Conservation (phyloP, 2,797 vertebrate genomes). For the Thalassophryne amazonica region DNA sequence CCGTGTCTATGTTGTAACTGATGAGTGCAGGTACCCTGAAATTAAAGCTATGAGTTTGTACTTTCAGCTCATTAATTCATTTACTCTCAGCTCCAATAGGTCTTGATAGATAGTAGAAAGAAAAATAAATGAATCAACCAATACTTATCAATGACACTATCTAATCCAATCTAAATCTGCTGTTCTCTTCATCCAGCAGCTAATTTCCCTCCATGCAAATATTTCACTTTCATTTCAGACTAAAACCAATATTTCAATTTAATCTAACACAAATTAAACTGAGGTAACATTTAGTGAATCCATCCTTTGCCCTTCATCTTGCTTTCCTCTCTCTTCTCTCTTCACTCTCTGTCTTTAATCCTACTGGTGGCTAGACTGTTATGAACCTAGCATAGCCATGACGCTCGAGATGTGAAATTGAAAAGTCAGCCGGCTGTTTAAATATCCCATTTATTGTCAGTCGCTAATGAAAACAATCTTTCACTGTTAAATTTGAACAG, state of each 20-base stretch:
- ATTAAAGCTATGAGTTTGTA: no score
- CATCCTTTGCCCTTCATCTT: not conserved
- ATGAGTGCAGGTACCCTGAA: no score
- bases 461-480: constrained; percentile 77
- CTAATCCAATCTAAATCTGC: no score
- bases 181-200: no score
- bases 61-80: no score
- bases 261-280: constrained; percentile 30
- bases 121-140: no score
- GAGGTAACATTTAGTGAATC: constrained; percentile 12
- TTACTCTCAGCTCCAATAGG: no score
- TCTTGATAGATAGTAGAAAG: no score
- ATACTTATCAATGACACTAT: no score
- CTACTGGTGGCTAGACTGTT: constrained; percentile 8
- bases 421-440: constrained; percentile 77
- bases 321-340: not conserved
- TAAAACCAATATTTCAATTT: constrained; percentile 40
- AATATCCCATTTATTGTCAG: constrained; percentile 76
- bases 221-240: constrained; percentile 29
- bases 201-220: constrained; percentile 28
- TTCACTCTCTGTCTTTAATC: not conserved
- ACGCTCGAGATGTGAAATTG: constrained; percentile 69
- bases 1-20: no score
- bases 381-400: constrained; percentile 32
- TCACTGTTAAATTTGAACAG: constrained; percentile 73